phyloP scores from a whole-genome alignment of 2,113 vertebrate species.

The Thymallus thymallus region DNA sequence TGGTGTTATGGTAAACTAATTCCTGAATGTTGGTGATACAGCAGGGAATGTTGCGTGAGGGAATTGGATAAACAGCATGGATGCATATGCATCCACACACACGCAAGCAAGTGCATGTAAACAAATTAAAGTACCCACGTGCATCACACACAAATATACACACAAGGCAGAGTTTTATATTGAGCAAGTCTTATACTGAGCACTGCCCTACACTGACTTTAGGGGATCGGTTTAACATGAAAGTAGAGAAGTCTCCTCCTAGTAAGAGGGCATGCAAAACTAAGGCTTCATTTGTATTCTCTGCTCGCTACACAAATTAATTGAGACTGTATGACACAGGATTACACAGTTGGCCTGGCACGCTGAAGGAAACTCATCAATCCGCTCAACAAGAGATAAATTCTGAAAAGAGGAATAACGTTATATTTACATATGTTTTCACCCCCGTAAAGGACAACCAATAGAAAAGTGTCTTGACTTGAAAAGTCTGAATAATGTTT shows the following conservation, averaged over 20 bases:
- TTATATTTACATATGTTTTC: slow-evolving; percentile 23
- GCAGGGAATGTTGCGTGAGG: neutral
- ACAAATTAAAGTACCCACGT: no score
- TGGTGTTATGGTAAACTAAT: neutral
- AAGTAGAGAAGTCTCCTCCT: slow-evolving; percentile 1
- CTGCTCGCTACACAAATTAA: slow-evolving; percentile 49
- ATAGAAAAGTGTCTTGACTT: neutral
- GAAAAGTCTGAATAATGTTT: neutral
- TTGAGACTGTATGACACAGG: slow-evolving; percentile 57
- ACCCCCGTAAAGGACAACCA: slow-evolving; percentile 19
- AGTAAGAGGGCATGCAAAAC: slow-evolving; percentile 9
- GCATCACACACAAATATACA: neutral
- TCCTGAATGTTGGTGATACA: neutral
- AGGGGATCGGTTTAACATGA: slow-evolving; percentile 26
- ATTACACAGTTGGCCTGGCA: slow-evolving; percentile 55
- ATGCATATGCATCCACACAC: neutral
- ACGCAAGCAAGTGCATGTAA: neutral
- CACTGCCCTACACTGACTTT: slow-evolving; percentile 11
- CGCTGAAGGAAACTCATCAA: slow-evolving; percentile 55
- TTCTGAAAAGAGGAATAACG: slow-evolving; percentile 1
- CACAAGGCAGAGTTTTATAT: neutral
- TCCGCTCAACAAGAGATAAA: slow-evolving; percentile 38
- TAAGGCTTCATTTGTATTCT: slow-evolving; percentile 49
- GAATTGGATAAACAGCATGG: neutral
- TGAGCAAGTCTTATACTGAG: neutral